Conservation (phyloP, 2,888 invertebrate genomes). For the Megaustenia siamemsis region DNA sequence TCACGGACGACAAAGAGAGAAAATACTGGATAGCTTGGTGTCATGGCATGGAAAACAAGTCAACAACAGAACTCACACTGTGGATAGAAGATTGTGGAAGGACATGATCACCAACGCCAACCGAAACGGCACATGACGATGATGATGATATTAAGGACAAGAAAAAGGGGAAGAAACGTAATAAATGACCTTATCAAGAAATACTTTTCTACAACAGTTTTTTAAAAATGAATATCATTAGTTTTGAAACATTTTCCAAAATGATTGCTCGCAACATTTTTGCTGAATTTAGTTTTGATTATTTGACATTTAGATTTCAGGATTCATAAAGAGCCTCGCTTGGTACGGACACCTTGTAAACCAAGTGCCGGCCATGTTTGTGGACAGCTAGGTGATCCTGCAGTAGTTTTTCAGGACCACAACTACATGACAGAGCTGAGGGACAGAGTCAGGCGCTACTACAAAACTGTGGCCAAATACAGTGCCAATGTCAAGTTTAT, state of each 20-base stretch:
- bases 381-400: conserved; percentile 19
- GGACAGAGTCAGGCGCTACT: conserved; percentile 37
- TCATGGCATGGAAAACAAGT: too few relatives aligned
- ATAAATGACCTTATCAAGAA: too few relatives aligned
- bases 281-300: neutral
- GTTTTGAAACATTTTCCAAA: neutral
- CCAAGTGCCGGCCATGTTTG: neutral
- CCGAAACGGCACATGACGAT: too few relatives aligned
- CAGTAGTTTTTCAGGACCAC: conserved; percentile 31
- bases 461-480: conserved; percentile 48
- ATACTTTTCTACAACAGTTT: too few relatives aligned
- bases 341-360: conserved; percentile 17
- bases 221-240: too few relatives aligned
- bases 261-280: neutral
- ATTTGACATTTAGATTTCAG: conserved; percentile 38
- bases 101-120: too few relatives aligned
- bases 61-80: too few relatives aligned
- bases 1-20: too few relatives aligned
- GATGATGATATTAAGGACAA: too few relatives aligned
- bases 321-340: conserved; percentile 32
- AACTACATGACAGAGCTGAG: conserved; percentile 41
- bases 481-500: conserved; percentile 50
- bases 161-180: too few relatives aligned
- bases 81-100: too few relatives aligned
- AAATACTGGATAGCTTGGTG: too few relatives aligned